These are phyloP conservation scores for Pterocles orientalis DNA, from an alignment of 2,113 vertebrate genomes.

Conservation along the genomic window DNA sequence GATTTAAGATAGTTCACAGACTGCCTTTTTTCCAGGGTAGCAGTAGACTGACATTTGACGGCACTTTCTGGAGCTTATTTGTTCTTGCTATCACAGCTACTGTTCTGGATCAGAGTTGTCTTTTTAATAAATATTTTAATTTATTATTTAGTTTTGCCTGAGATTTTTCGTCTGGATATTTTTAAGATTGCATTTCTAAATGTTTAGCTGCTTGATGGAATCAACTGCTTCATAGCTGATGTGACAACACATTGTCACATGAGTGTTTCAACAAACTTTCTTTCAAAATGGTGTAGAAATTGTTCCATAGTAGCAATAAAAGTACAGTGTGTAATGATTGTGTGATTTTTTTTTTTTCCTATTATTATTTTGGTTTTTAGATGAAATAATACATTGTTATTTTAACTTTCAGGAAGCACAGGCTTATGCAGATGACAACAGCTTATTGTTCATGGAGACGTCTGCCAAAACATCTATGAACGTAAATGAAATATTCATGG, in stretches of 20 bases:
- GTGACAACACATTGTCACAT: not conserved
- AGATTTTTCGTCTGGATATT: not conserved
- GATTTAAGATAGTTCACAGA: not conserved
- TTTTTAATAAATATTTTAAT: not conserved
- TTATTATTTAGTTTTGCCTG: not conserved
- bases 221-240: not conserved
- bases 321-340: not conserved
- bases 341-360: not conserved
- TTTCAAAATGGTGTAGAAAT: not conserved
- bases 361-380: not conserved
- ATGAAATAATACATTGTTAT: not conserved
- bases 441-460: constrained; percentile 98
- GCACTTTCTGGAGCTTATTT: not conserved
- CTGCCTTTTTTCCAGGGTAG: not conserved
- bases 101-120: not conserved
- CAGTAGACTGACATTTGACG: not conserved
- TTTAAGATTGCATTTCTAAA: not conserved
- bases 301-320: not conserved
- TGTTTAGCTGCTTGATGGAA: not conserved
- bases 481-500: constrained; percentile 99
- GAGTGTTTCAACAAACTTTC: not conserved
- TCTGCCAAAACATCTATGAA: constrained; percentile 99
- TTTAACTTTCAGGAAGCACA: constrained; percentile 89
- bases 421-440: constrained; percentile 98
- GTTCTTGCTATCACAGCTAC: not conserved